These are phyloP conservation scores for Operophtera brumata DNA, from an alignment of 2,888 invertebrate genomes.

Conservation along the genomic window DNA sequence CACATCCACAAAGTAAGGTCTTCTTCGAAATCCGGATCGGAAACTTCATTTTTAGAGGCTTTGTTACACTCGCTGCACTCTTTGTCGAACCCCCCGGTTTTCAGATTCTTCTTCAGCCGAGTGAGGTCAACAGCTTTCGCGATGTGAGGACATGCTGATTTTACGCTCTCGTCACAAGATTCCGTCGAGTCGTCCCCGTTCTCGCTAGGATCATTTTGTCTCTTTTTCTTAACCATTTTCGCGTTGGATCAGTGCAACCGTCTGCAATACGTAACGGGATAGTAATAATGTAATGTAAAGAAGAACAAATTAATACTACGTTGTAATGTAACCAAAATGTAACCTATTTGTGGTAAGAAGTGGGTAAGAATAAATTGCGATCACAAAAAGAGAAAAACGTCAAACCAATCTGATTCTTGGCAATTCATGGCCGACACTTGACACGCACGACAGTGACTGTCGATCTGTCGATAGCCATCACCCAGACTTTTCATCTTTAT, in stretches of 20 bases:
- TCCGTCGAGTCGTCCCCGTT: conserved; percentile 85
- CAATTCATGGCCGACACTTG: too few relatives aligned
- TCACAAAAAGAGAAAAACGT: conserved; percentile 77
- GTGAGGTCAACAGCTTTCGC: conserved; percentile 84
- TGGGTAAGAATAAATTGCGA: conserved; percentile 75
- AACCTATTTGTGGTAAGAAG: too few relatives aligned
- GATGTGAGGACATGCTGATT: conserved; percentile 84
- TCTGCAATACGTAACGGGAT: conserved; percentile 77
- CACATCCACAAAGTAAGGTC: conserved; percentile 87
- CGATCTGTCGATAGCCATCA: conserved; percentile 64
- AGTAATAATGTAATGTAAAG: too few relatives aligned
- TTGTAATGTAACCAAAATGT: too few relatives aligned
- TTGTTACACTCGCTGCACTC: conserved; percentile 83
- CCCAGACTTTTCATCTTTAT: too few relatives aligned
- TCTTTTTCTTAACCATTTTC: conserved; percentile 87
- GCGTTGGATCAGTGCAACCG: conserved; percentile 57
- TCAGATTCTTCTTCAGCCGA: conserved; percentile 81
- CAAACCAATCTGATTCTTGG: conserved; percentile 69
- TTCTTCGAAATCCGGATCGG: conserved; percentile 74
- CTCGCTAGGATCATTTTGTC: conserved; percentile 84
- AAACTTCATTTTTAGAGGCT: conserved; percentile 60
- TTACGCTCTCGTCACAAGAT: conserved; percentile 85
- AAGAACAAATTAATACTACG: too few relatives aligned
- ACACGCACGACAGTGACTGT: too few relatives aligned
- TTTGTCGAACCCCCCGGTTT: conserved; percentile 71